phyloP scores from a whole-genome alignment of 2,113 vertebrate species.

The Ranitomeya variabilis region DNA sequence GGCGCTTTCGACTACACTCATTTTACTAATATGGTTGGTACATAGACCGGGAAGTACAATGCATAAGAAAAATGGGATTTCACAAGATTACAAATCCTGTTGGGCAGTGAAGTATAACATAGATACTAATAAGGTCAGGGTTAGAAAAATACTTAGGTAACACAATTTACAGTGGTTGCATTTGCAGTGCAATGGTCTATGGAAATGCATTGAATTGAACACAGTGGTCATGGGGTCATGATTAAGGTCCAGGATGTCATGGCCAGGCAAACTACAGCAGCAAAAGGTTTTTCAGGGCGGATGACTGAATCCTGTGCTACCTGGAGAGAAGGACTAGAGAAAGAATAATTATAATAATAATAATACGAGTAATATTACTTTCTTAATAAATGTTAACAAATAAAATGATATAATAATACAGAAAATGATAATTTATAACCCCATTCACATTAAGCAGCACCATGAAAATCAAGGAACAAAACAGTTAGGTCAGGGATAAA shows the following conservation, averaged over 20 bases:
- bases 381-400: not conserved
- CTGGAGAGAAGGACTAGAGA: not conserved
- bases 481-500: too few species aligned
- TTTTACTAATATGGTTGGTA: not conserved
- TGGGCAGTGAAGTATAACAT: not conserved
- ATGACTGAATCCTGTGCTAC: not conserved
- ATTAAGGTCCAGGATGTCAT: not conserved
- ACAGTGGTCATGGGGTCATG: not conserved
- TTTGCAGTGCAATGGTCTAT: not conserved
- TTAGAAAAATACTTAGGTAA: constrained; percentile 1
- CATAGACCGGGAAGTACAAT: not conserved
- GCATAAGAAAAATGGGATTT: not conserved
- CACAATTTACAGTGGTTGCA: not conserved
- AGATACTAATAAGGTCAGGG: not conserved
- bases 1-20: not conserved
- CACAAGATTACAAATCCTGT: not conserved
- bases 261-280: not conserved
- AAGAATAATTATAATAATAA: not conserved
- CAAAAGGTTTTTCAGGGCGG: not conserved
- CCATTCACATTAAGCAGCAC: not conserved
- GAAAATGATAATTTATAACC: not conserved
- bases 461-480: too few species aligned
- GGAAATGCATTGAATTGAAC: not conserved
- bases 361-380: not conserved
- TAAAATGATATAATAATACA: not conserved